A percentile compares a stretch with the other conserved stretches of the same genome.
Conservation (phyloP, 2,113 vertebrate species). For the Bungarus multicinctus region DNA sequence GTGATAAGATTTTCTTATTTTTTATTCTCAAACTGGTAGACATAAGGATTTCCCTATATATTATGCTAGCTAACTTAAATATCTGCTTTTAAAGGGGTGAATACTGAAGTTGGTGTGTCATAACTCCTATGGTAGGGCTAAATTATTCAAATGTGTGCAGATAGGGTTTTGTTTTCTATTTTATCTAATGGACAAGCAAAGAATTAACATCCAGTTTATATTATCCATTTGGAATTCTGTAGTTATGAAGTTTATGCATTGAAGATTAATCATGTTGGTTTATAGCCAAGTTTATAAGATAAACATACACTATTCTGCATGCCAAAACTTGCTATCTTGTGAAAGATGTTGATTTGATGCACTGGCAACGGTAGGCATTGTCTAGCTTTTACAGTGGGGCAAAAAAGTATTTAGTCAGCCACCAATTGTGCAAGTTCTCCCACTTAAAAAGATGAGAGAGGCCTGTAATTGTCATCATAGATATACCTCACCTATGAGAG, state of each 20-base stretch:
- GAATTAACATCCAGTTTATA: constrained; percentile 5
- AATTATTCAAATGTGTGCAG: neutral
- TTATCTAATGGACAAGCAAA: neutral
- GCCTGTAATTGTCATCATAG: no score
- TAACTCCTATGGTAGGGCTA: neutral
- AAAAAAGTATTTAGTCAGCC: no score
- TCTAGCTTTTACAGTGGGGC: constrained; percentile 29
- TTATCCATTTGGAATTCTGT: constrained; percentile 2
- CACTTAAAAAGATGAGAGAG: no score
- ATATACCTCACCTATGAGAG: no score
- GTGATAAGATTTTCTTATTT: neutral
- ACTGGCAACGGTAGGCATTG: neutral
- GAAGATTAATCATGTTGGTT: constrained; percentile 22
- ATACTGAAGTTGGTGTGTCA: neutral
- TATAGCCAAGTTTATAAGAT: constrained; percentile 28
- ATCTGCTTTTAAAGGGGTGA: neutral
- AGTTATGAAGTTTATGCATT: constrained; percentile 39
- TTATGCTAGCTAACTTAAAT: neutral
- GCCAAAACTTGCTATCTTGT: constrained; percentile 26
- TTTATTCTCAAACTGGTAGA: neutral
- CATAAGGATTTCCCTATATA: neutral
- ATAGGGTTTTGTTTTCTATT: constrained; percentile 5
- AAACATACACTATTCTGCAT: neutral
- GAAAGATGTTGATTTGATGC: constrained; percentile 38
- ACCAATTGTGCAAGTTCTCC: no score